Percentiles rank a stretch among this genome's conserved stretches.
These are phyloP conservation scores for Hippoglossus stenolepis DNA, from an alignment of 2,113 vertebrate species.

Conservation along the genomic window DNA sequence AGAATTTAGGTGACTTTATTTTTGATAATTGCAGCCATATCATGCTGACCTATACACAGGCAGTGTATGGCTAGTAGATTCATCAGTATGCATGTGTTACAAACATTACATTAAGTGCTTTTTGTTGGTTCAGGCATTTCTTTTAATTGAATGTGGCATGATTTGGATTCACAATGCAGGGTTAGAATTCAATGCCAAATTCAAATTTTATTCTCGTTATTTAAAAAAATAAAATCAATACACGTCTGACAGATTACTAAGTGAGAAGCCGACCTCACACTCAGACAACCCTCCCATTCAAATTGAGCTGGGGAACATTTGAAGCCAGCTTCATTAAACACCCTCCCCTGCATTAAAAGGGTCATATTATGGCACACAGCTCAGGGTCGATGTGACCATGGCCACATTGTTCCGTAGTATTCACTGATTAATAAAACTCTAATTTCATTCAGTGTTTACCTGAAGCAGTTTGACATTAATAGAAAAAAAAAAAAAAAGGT, in stretches of 20 bases:
- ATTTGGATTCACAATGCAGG: conserved; percentile 67
- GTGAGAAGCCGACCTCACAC: conserved; percentile 45
- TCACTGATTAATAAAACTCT: conserved; percentile 55
- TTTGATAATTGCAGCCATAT: conserved; percentile 70
- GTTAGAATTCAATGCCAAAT: conserved; percentile 60
- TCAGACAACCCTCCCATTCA: conserved; percentile 25
- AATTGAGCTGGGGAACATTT: conserved; percentile 46
- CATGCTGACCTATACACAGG: conserved; percentile 73
- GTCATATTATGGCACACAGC: conserved; percentile 67
- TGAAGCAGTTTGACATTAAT: conserved; percentile 79
- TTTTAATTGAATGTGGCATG: conserved; percentile 58
- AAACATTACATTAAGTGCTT: conserved; percentile 77
- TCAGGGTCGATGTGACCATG: conserved; percentile 53
- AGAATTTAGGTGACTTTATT: conserved; percentile 73
- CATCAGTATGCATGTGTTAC: conserved; percentile 70
- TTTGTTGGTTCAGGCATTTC: conserved; percentile 68
- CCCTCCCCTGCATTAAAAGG: conserved; percentile 51
- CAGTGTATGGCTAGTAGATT: conserved; percentile 72
- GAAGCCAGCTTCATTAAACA: conserved; percentile 46
- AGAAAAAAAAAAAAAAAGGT: conserved; percentile 42
- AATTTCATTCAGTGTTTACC: conserved; percentile 78
- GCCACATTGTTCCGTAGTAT: conserved; percentile 53
- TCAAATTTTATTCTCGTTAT: conserved; percentile 25
- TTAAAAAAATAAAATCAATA: conserved; percentile 22
- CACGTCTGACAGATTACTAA: conserved; percentile 35